Conservation (phyloP, 2,888 invertebrate genomes). For the Ophioninae sp. region DNA sequence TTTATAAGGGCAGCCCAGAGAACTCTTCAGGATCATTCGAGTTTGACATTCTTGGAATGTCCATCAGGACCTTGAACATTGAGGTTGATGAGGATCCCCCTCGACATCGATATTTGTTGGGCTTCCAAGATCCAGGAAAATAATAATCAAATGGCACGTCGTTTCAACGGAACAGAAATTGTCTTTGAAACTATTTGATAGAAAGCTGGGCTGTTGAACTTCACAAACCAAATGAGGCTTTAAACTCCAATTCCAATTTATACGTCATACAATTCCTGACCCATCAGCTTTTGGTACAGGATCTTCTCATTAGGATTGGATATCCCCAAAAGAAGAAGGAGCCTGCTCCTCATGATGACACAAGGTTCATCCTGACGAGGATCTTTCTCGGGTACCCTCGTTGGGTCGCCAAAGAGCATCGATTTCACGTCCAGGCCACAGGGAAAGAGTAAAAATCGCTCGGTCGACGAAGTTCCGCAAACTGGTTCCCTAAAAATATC, state of each 20-base stretch:
- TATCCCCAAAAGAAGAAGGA: background rate
- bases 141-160: background rate
- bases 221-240: too few species aligned
- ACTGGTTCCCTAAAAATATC: slow-evolving; percentile 69
- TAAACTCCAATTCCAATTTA: too few species aligned
- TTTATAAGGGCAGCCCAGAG: too few species aligned
- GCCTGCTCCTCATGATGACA: slow-evolving; percentile 18
- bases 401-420: slow-evolving; percentile 26
- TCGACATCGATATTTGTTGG: background rate
- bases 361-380: slow-evolving; percentile 5
- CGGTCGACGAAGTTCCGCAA: slow-evolving; percentile 56
- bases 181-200: too few species aligned
- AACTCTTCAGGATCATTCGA: slow-evolving; percentile 16
- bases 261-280: too few species aligned
- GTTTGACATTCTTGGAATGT: slow-evolving; percentile 29
- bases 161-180: too few species aligned
- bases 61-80: slow-evolving; percentile 8
- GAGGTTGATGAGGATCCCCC: slow-evolving; percentile 4
- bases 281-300: too few species aligned
- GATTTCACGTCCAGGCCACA: slow-evolving; percentile 44
- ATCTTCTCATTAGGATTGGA: too few species aligned
- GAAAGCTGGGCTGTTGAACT: too few species aligned
- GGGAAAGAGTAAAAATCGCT: slow-evolving; percentile 46
- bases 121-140: background rate
- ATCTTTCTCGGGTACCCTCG: background rate